These are phyloP conservation scores for Anastatus disparis DNA, from an alignment of 1,140 invertebrate species.

Conservation along the genomic window DNA sequence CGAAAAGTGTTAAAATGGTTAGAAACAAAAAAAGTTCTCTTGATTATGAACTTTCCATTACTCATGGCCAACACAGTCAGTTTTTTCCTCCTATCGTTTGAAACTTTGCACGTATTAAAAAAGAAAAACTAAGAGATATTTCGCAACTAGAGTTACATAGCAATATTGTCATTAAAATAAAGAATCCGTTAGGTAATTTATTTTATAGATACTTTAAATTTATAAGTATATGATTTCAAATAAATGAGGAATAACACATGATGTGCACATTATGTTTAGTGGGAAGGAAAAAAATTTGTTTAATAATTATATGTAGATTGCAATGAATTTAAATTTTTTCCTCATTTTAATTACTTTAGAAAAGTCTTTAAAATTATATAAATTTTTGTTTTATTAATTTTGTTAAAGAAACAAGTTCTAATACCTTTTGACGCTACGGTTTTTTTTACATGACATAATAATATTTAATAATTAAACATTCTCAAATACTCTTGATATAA, in stretches of 20 bases:
- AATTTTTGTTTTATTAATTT: too few species aligned
- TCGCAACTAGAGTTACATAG: conserved; percentile 5
- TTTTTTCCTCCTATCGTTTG: background rate
- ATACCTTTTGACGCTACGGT: too few species aligned
- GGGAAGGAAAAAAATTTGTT: too few species aligned
- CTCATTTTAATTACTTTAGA: too few species aligned
- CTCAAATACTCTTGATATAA: too few species aligned
- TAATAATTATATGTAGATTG: too few species aligned
- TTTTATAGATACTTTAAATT: background rate
- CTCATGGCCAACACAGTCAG: background rate
- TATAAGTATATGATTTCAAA: background rate
- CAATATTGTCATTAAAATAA: background rate
- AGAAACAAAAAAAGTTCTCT: background rate
- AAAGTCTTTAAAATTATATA: too few species aligned
- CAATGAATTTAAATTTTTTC: too few species aligned
- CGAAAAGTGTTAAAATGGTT: conserved; percentile 3
- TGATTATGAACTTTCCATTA: conserved; percentile 21
- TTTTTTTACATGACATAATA: too few species aligned
- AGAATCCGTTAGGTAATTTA: background rate
- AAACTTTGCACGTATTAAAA: conserved; percentile 2
- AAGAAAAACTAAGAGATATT: conserved; percentile 1
- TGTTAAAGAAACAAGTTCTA: too few species aligned
- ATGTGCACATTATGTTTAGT: too few species aligned
- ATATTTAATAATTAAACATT: too few species aligned
- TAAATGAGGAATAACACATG: background rate